Conservation (phyloP, 1,140 invertebrate genomes). For the Micrasema minimum region DNA sequence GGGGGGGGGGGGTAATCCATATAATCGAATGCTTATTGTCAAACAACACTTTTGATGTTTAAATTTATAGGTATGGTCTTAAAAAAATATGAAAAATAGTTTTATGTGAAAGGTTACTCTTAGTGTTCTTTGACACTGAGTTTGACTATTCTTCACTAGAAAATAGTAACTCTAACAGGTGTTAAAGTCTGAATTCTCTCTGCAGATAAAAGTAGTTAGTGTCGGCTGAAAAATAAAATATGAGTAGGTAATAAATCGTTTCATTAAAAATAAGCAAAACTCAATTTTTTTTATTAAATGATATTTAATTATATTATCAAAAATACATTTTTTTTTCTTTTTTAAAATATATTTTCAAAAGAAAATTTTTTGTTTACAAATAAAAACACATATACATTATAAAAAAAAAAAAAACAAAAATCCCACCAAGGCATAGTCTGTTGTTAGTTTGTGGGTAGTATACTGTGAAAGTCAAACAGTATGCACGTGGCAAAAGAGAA, state of each 20-base stretch:
- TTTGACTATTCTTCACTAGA: constrained; percentile 10
- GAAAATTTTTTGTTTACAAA: no score
- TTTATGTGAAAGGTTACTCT: constrained; percentile 13
- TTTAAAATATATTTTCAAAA: no score
- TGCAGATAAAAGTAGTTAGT: constrained; percentile 10
- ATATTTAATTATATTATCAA: no score
- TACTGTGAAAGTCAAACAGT: no score
- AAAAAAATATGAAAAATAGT: constrained; percentile 15
- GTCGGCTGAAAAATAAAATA: neutral
- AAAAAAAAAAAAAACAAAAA: no score
- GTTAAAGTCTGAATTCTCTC: constrained; percentile 15
- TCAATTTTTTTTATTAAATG: neutral
- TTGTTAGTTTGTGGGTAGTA: no score
- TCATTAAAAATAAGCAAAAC: constrained; percentile 2
- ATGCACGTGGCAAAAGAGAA: no score
- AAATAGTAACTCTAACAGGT: constrained; percentile 12
- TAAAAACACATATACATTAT: no score
- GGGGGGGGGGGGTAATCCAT: no score
- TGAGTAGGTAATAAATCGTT: neutral
- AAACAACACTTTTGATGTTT: neutral
- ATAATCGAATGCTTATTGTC: neutral
- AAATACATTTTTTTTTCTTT: no score
- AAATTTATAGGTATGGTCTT: constrained; percentile 18
- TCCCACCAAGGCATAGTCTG: no score
- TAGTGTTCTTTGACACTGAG: constrained; percentile 17